phyloP scores from a whole-genome alignment of 2,113 vertebrate species.

The Leuciscus idus region DNA sequence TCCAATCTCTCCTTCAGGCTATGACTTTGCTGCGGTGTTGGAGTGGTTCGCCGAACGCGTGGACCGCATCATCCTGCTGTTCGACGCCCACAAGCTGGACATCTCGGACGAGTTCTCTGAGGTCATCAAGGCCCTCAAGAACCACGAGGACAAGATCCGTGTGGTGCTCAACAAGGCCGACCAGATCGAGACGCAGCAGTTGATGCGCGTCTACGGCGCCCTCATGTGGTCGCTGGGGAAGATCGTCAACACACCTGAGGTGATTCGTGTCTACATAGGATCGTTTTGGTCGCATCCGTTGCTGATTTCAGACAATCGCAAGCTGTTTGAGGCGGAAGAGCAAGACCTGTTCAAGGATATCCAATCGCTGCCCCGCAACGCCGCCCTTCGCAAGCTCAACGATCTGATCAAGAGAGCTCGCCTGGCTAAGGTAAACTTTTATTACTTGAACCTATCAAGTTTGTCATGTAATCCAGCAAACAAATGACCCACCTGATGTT shows the following conservation, averaged over 20 bases:
- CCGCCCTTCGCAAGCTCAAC: conserved; percentile 94
- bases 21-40: conserved; percentile 93
- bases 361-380: conserved; percentile 93
- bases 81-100: conserved; percentile 96
- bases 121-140: conserved; percentile 97
- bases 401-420: conserved; percentile 96
- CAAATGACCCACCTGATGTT: neutral
- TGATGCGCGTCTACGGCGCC: conserved; percentile 96
- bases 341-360: conserved; percentile 97
- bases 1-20: conserved; percentile 75
- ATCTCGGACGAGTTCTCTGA: conserved; percentile 98
- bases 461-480: too few relatives aligned
- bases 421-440: conserved; percentile 86
- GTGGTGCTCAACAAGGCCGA: conserved; percentile 98
- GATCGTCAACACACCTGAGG: conserved; percentile 97
- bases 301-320: conserved; percentile 94
- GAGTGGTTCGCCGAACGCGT: conserved; percentile 98
- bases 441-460: neutral
- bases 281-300: conserved; percentile 98
- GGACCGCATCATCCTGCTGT: conserved; percentile 95
- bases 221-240: conserved; percentile 99
- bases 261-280: conserved; percentile 97
- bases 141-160: conserved; percentile 98
- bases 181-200: conserved; percentile 97
- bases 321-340: conserved; percentile 95